Percentiles rank a stretch among this genome's conserved stretches.
Evolutionary conservation across 2,113 vertebrate species (phyloP).

Genomic region (Haplochromis burtoni): DNA sequence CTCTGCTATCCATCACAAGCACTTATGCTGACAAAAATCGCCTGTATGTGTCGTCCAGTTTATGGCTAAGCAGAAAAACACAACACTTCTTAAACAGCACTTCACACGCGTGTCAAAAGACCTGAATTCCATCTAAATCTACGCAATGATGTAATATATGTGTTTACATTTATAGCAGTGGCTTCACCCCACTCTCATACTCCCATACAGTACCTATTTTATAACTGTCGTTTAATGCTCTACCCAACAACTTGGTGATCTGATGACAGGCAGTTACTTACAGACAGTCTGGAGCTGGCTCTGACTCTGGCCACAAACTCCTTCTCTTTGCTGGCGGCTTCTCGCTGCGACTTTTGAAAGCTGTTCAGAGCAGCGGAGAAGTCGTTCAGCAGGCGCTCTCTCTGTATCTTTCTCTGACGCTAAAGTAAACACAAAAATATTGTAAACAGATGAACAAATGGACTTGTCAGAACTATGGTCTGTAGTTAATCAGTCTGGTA

Average conservation of each 20-base stretch:
- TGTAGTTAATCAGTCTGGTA: background rate
- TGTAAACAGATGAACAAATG: background rate
- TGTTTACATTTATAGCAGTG: background rate
- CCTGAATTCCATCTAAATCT: background rate
- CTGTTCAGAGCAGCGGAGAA: conserved; percentile 84
- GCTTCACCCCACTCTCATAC: background rate
- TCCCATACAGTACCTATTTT: background rate
- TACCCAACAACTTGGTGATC: background rate
- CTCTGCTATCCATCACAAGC: background rate
- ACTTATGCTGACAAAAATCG: fast-evolving
- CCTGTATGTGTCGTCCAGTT: background rate
- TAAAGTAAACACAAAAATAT: conserved; percentile 26
- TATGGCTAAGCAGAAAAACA: background rate
- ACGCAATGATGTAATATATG: background rate
- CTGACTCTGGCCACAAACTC: conserved; percentile 93
- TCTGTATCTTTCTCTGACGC: conserved; percentile 94
- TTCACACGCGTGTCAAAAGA: background rate
- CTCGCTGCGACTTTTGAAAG: conserved; percentile 88
- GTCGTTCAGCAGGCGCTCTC: conserved; percentile 86
- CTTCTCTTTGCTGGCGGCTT: conserved; percentile 87
- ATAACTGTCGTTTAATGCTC: background rate
- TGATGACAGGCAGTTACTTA: conserved; percentile 60
- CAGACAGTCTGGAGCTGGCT: conserved; percentile 88
- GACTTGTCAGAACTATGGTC: background rate
- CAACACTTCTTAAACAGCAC: background rate